Evolutionary conservation across 1,140 invertebrate genomes (phyloP).

Genomic region (Dolichoris vasculosae): DNA sequence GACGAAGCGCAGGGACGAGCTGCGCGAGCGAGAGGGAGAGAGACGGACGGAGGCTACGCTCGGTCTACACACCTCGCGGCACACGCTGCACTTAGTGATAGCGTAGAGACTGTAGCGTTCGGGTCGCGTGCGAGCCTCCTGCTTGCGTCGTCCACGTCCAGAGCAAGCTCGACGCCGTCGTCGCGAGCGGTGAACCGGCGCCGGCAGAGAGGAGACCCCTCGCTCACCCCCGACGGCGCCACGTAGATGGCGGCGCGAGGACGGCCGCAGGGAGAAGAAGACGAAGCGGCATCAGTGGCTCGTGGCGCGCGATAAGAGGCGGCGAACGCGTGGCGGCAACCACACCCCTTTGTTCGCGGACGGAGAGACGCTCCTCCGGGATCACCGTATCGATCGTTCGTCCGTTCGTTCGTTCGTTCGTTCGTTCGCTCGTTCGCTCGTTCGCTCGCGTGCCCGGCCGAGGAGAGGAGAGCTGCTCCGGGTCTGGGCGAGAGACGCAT

Average conservation of each 20-base stretch:
- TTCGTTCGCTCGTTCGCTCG: background rate
- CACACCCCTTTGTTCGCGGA: background rate
- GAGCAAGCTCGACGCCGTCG: no score
- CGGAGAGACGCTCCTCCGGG: no score
- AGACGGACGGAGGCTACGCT: background rate
- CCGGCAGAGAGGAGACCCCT: background rate
- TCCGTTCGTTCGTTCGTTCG: background rate
- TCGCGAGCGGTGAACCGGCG: background rate
- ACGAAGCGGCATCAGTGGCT: no score
- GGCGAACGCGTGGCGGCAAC: background rate
- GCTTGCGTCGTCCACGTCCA: background rate
- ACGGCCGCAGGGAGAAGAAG: background rate
- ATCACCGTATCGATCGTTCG: background rate
- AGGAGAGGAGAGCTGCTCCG: conserved; percentile 34
- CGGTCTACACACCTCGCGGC: conserved; percentile 61
- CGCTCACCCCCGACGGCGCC: background rate
- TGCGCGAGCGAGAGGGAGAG: background rate
- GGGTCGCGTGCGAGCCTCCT: conserved; percentile 55
- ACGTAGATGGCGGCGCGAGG: background rate
- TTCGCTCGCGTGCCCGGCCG: background rate
- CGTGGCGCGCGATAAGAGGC: background rate
- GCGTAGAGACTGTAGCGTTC: conserved; percentile 71
- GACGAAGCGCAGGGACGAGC: background rate
- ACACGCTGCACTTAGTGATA: conserved; percentile 68
- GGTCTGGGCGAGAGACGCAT: background rate